A percentile compares a stretch with the other conserved stretches of the same genome.
Evolutionary conservation across 2,113 vertebrate species (phyloP).

Genomic region (Microcebus tavaratra): DNA sequence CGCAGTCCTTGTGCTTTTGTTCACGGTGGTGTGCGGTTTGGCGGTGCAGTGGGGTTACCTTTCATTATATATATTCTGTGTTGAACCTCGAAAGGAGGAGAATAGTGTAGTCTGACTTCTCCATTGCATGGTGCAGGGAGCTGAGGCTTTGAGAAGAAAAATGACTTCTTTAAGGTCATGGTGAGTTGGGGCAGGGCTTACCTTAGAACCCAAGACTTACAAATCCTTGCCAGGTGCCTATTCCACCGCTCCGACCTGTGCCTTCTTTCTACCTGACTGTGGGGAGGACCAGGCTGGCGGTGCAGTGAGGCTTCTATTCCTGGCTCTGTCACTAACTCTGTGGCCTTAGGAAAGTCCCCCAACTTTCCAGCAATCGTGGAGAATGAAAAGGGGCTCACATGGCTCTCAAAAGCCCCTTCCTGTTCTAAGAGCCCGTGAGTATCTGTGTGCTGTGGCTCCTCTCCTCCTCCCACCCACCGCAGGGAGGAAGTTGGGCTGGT

Average conservation of each 20-base stretch:
- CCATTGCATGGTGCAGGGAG: background rate
- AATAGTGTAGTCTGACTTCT: background rate
- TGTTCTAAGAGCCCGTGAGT: background rate
- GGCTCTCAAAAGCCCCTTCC: background rate
- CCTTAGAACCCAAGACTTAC: background rate
- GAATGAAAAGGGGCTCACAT: background rate
- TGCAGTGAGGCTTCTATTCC: background rate
- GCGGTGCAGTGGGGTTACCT: background rate
- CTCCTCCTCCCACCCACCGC: background rate
- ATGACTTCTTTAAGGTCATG: background rate
- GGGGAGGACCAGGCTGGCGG: background rate
- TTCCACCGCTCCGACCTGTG: rapidly evolving
- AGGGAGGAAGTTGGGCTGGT: background rate
- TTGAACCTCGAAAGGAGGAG: background rate
- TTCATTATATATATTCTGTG: background rate
- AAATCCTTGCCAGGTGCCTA: no score
- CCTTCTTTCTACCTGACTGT: background rate
- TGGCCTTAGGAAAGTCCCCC: background rate
- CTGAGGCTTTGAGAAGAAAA: background rate
- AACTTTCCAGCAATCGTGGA: background rate
- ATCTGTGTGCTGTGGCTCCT: background rate
- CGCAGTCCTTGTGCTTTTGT: background rate
- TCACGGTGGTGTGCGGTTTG: rapidly evolving
- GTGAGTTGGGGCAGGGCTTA: background rate
- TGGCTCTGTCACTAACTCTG: background rate